Base-by-base conservation (phyloP, 2,888 invertebrate genomes). In the Baccha elongata region DNA sequence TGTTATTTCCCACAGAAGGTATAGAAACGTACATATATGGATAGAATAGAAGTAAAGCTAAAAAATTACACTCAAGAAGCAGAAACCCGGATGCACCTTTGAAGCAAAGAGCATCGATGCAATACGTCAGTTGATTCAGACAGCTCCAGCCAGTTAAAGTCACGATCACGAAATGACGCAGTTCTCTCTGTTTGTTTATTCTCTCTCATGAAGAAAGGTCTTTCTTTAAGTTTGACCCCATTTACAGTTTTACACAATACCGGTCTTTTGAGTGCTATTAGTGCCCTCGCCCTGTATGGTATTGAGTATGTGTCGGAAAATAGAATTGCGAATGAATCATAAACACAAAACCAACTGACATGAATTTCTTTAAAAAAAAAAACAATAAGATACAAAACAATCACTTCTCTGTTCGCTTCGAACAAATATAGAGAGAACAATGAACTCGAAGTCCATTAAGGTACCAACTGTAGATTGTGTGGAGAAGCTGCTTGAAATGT, bases 191-290 rank as follows among this genome's bases (percentile, higher is more conserved):
- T n/a, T n/a, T n/a, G n/a, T n/a, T n/a, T n/a, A n/a, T n/a, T 13
- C 44, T 6, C 13, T 8, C 53, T 13, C 35, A 21, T 35, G 26
- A 58, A 60, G 26, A 40, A 40, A 44, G 44, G 29, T 42, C 29
- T 29, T 60, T 44, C 29, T 19, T 60, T 60, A 60, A 44, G n/a
- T 60, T 60, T 60, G 60, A 19, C 42, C 60, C n/a, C 60, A 44
- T 60, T 60, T 19, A 32, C 29, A 32, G 29, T 8, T 32, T 4
- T 8, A 32, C 1, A 32, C 6, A 1, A 40, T 15, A 40, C 40
- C 26, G 19, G 42, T 17, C 26, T 15, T 15, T 13, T 55, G 58
- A 23, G 6, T 40, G 23, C 26, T 42, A 19, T 60, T 60, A n/a
- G n/a, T n/a, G n/a, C n/a, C n/a, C n/a, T 42, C 13, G 23, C 15